phyloP scores from a whole-genome alignment of 1,140 invertebrate genomes.

The Prorops nasuta region DNA sequence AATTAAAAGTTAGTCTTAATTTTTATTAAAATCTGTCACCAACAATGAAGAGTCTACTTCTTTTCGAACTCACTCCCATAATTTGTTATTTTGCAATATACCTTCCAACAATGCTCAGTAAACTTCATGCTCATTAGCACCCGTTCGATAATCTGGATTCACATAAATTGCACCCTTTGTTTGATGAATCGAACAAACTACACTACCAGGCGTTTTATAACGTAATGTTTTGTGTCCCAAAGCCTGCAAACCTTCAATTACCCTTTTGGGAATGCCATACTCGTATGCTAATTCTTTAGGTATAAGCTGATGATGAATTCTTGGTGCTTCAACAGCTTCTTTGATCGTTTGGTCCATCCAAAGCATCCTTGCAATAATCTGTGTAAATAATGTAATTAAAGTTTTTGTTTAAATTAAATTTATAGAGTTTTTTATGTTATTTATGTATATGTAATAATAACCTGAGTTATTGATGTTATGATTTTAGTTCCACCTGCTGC shows the following conservation, averaged over 20 bases:
- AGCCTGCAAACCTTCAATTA: conserved; percentile 65
- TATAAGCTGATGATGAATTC: conserved; percentile 90
- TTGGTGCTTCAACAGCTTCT: conserved; percentile 79
- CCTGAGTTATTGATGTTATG: conserved; percentile 76
- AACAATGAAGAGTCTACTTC: too few species aligned
- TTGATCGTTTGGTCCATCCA: conserved; percentile 87
- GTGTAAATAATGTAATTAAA: too few species aligned
- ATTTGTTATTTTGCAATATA: too few species aligned
- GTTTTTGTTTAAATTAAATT: too few species aligned
- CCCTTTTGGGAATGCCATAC: conserved; percentile 68
- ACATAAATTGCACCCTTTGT: conserved; percentile 68
- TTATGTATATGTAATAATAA: conserved; percentile 50
- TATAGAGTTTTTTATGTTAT: too few species aligned
- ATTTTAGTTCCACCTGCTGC: conserved; percentile 93
- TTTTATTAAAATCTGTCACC: too few species aligned
- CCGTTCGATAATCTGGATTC: conserved; percentile 81
- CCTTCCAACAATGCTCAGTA: too few species aligned
- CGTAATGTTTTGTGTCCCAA: conserved; percentile 67
- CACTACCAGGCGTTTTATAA: conserved; percentile 62
- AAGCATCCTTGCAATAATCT: conserved; percentile 79
- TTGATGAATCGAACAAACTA: conserved; percentile 68
- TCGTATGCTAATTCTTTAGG: conserved; percentile 84
- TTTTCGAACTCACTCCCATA: too few species aligned
- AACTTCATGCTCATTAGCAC: too few species aligned
- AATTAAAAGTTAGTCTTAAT: too few species aligned